Conservation (phyloP, 2,888 invertebrate species). For the Pterostichus madidus region DNA sequence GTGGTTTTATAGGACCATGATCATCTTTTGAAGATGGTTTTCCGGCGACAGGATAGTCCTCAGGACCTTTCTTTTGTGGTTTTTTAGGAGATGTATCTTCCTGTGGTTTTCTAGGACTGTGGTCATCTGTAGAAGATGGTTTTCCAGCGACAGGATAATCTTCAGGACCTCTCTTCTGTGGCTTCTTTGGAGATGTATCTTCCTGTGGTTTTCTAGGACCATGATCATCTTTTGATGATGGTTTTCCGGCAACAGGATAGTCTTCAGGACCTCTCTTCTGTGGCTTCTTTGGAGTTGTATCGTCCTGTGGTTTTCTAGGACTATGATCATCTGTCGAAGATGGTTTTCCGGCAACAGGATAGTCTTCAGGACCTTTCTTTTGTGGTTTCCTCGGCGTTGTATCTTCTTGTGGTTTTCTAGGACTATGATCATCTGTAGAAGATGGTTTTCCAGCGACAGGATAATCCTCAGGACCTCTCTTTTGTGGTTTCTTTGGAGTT, state of each 20-base stretch:
- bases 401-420: neutral
- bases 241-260: slow-evolving; percentile 20
- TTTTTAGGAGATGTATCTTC: slow-evolving; percentile 16
- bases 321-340: too few species aligned
- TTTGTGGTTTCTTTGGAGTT: too few species aligned
- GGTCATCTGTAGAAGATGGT: neutral
- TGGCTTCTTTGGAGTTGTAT: too few species aligned
- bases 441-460: too few species aligned
- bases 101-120: neutral
- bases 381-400: too few species aligned
- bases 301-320: too few species aligned
- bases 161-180: slow-evolving; percentile 28
- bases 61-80: slow-evolving; percentile 6
- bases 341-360: too few species aligned
- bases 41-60: slow-evolving; percentile 4
- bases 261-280: neutral
- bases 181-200: slow-evolving; percentile 38
- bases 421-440: neutral
- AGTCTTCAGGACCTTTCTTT: too few species aligned
- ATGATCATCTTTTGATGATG: neutral
- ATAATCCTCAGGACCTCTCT: too few species aligned
- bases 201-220: neutral
- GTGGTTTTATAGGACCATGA: neutral
- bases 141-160: slow-evolving; percentile 29
- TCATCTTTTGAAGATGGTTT: neutral